phyloP scores from a whole-genome alignment of 2,113 vertebrate genomes.

The Girardinichthys multiradiatus region DNA sequence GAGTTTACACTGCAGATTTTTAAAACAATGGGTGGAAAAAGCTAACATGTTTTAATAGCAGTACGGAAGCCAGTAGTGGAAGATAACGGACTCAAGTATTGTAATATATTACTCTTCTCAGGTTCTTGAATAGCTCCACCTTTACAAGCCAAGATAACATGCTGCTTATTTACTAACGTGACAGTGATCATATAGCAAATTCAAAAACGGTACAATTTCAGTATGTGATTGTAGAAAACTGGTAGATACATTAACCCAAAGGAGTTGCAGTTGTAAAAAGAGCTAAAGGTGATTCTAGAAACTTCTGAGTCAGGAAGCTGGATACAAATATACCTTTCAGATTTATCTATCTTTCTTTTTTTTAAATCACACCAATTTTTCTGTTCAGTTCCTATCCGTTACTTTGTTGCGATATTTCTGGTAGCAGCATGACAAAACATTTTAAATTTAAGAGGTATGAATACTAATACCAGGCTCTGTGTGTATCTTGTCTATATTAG shows the following conservation, averaged over 20 bases:
- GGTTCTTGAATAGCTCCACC: not conserved
- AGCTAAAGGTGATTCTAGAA: not conserved
- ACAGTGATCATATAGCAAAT: not conserved
- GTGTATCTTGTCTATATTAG: too few species aligned
- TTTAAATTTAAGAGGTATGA: not conserved
- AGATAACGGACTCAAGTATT: not conserved
- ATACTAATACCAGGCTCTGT: not conserved
- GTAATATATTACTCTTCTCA: not conserved
- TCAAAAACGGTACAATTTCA: too few species aligned
- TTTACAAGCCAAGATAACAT: not conserved
- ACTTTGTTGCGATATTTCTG: not conserved
- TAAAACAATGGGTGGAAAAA: conserved; percentile 1
- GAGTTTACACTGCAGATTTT: not conserved
- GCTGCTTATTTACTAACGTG: not conserved
- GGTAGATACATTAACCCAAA: too few species aligned
- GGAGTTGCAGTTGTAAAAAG: too few species aligned
- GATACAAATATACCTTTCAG: too few species aligned
- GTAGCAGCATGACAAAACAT: not conserved
- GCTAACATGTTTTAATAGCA: not conserved
- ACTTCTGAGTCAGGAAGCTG: too few species aligned
- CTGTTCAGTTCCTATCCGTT: not conserved
- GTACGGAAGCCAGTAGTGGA: not conserved
- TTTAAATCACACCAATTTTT: not conserved
- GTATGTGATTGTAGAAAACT: too few species aligned
- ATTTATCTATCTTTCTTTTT: too few species aligned